phyloP scores from a whole-genome alignment of 2,888 invertebrate genomes.

The Lomographa bimaculata region DNA sequence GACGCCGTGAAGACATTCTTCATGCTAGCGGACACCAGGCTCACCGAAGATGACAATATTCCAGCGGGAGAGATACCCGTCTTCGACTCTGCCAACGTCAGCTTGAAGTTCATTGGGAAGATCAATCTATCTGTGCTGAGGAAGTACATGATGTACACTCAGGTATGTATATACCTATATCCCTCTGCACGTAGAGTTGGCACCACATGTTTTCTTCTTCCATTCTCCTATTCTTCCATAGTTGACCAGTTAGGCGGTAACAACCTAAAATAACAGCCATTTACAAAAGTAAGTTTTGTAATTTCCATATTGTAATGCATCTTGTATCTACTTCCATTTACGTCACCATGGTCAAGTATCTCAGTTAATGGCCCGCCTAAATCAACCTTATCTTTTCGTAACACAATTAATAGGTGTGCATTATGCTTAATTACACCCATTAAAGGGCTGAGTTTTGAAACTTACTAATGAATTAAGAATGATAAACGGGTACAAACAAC shows the following conservation, averaged over 20 bases:
- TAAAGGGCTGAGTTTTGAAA: constrained; percentile 10
- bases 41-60: constrained; percentile 84
- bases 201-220: too few relatives aligned
- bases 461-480: too few relatives aligned
- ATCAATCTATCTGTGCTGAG: constrained; percentile 85
- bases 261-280: too few relatives aligned
- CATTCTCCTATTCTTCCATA: too few relatives aligned
- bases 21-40: constrained; percentile 88
- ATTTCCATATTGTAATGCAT: too few relatives aligned
- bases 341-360: too few relatives aligned
- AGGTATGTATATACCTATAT: constrained; percentile 66
- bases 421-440: constrained; percentile 10
- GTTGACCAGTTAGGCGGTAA: too few relatives aligned
- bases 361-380: background rate
- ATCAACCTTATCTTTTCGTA: constrained; percentile 8
- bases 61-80: constrained; percentile 88
- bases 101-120: constrained; percentile 85
- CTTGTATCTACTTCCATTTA: background rate
- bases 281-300: too few relatives aligned
- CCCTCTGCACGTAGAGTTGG: too few relatives aligned
- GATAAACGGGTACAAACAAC: too few relatives aligned
- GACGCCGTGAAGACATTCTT: constrained; percentile 88
- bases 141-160: constrained; percentile 89
- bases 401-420: background rate
- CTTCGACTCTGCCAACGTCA: constrained; percentile 87